Evolutionary conservation across 2,888 invertebrate species (phyloP).

Genomic region (Nephrocerus scutellatus): DNA sequence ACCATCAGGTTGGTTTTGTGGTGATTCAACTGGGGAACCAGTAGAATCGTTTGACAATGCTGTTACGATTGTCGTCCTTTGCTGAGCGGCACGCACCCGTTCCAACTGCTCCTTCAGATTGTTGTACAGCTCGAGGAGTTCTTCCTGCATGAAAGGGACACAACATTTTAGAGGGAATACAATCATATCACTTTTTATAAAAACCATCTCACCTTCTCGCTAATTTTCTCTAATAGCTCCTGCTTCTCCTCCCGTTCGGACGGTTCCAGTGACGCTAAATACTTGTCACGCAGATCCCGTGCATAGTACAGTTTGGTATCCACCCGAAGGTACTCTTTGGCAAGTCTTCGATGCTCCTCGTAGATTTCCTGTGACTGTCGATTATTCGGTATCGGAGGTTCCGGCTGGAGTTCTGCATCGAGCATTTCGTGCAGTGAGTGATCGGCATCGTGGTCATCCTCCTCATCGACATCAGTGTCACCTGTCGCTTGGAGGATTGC

Average conservation of each 20-base stretch:
- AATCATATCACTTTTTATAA: no score
- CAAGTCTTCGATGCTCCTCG: constrained; percentile 80
- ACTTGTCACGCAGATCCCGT: constrained; percentile 68
- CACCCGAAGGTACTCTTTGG: constrained; percentile 81
- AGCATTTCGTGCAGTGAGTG: constrained; percentile 63
- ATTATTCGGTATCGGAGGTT: constrained; percentile 70
- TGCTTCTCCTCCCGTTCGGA: constrained; percentile 39
- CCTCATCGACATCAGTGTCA: constrained; percentile 28
- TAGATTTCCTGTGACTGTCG: constrained; percentile 78
- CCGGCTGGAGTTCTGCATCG: constrained; percentile 74
- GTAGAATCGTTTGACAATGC: constrained; percentile 13
- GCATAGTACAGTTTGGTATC: constrained; percentile 80
- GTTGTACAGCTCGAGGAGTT: constrained; percentile 39
- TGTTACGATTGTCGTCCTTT: constrained; percentile 13
- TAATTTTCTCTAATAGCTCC: constrained; percentile 41
- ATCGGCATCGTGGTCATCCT: constrained; percentile 37
- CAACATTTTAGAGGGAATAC: no score
- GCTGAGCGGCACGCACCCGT: constrained; percentile 31
- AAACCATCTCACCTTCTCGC: constrained; percentile 43
- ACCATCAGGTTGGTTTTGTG: constrained; percentile 8
- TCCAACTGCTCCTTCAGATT: constrained; percentile 40
- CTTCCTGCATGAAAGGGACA: no score
- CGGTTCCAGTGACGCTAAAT: constrained; percentile 52
- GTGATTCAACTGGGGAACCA: constrained; percentile 3
- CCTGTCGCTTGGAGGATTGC: constrained; percentile 16